Percentiles rank a stretch among this genome's conserved stretches.
Conservation (phyloP, 1,140 invertebrate species). For the Drosophila insularis region DNA sequence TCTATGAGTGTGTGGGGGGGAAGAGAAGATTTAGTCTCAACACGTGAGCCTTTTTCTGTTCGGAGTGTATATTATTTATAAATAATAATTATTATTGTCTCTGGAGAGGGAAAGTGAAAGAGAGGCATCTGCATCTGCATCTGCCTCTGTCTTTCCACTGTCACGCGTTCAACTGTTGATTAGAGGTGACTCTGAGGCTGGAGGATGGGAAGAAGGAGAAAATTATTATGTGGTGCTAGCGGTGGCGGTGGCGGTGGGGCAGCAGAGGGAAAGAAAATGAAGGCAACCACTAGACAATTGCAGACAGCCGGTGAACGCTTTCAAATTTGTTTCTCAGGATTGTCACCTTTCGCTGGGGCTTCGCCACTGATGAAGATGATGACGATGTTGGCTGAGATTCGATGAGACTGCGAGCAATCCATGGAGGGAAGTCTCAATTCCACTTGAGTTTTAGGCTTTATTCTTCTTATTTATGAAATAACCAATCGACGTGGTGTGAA, state of each 20-base stretch:
- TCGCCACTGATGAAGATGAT: constrained; percentile 13
- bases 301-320: constrained; percentile 24
- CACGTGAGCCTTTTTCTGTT: not conserved
- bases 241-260: too few relatives aligned
- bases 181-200: constrained; percentile 27
- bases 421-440: not conserved
- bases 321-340: constrained; percentile 67
- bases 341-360: constrained; percentile 66
- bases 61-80: constrained; percentile 58
- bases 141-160: not conserved
- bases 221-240: not conserved
- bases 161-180: constrained; percentile 33
- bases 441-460: constrained; percentile 41
- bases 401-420: too few relatives aligned
- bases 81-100: constrained; percentile 66
- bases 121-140: not conserved
- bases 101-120: constrained; percentile 28
- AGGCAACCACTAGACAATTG: not conserved
- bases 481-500: constrained; percentile 40
- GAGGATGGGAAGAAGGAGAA: not conserved
- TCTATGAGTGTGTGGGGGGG: not conserved
- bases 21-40: constrained; percentile 4
- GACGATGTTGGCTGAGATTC: not conserved
- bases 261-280: not conserved
- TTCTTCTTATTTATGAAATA: constrained; percentile 50